These are phyloP conservation scores for Blera fallax DNA, from an alignment of 2,888 invertebrate species.

Conservation along the genomic window DNA sequence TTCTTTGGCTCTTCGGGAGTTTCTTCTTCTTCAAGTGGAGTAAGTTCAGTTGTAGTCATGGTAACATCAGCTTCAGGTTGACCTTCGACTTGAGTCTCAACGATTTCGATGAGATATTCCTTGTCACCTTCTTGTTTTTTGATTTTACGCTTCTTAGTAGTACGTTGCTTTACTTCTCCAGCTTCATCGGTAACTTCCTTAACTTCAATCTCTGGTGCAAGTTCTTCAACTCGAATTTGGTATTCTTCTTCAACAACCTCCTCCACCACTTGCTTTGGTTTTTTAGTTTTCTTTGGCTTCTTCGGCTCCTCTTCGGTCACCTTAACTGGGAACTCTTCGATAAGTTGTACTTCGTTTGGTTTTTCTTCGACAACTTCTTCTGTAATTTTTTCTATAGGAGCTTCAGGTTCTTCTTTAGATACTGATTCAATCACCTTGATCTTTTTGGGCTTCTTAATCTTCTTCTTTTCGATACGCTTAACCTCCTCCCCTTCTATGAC, in stretches of 20 bases:
- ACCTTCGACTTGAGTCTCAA: constrained; percentile 76
- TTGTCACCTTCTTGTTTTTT: constrained; percentile 77
- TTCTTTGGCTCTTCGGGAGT: constrained; percentile 73
- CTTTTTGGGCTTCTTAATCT: constrained; percentile 79
- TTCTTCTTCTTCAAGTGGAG: constrained; percentile 53
- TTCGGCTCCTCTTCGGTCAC: constrained; percentile 71
- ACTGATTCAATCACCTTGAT: constrained; percentile 75
- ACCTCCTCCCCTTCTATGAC: constrained; percentile 36
- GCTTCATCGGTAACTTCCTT: constrained; percentile 74
- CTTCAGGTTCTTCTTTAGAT: constrained; percentile 80
- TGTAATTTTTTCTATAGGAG: constrained; percentile 73
- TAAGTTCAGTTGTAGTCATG: constrained; percentile 81
- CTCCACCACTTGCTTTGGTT: constrained; percentile 56
- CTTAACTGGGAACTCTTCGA: constrained; percentile 76
- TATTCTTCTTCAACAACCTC: constrained; percentile 73
- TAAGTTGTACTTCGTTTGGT: constrained; percentile 75
- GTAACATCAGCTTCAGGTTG: constrained; percentile 78
- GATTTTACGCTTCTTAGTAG: constrained; percentile 76
- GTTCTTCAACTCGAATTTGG: constrained; percentile 77
- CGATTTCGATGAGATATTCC: constrained; percentile 76
- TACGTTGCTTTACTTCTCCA: constrained; percentile 74
- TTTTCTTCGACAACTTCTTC: constrained; percentile 76
- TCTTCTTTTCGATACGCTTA: constrained; percentile 41
- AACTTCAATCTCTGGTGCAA: constrained; percentile 79
- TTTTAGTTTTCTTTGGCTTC: constrained; percentile 73